phyloP scores from a whole-genome alignment of 2,113 vertebrate species.

The Smithornis capensis region DNA sequence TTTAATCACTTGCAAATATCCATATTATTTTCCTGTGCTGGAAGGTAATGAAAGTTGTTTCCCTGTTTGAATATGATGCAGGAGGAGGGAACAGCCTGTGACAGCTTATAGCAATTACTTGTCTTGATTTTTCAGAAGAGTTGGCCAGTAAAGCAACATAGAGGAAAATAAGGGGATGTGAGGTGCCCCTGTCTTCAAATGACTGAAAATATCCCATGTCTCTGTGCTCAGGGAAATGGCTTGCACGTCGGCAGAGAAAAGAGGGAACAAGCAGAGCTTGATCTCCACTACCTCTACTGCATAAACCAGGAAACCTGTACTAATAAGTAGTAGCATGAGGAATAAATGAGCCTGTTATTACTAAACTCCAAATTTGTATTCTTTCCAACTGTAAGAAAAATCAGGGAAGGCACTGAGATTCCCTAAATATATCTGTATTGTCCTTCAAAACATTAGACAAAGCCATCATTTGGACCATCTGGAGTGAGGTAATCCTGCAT shows the following conservation, averaged over 20 bases:
- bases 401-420: no score
- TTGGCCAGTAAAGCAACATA: neutral
- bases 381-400: no score
- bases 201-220: neutral
- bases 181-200: neutral
- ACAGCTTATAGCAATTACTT: neutral
- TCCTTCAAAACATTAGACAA: no score
- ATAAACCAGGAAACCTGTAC: no score
- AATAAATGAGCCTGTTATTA: no score
- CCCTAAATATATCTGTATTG: no score
- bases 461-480: no score
- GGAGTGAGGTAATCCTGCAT: no score
- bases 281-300: neutral
- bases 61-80: neutral
- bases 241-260: neutral
- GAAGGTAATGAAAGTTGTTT: neutral
- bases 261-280: neutral
- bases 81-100: neutral
- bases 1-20: constrained; percentile 25
- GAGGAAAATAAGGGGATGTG: neutral
- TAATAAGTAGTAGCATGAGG: no score
- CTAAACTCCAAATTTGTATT: no score
- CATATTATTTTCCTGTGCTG: neutral
- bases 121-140: neutral
- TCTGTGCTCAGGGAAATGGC: neutral